Conservation (phyloP, 2,113 vertebrate species). For the Microcebus tavaratra region DNA sequence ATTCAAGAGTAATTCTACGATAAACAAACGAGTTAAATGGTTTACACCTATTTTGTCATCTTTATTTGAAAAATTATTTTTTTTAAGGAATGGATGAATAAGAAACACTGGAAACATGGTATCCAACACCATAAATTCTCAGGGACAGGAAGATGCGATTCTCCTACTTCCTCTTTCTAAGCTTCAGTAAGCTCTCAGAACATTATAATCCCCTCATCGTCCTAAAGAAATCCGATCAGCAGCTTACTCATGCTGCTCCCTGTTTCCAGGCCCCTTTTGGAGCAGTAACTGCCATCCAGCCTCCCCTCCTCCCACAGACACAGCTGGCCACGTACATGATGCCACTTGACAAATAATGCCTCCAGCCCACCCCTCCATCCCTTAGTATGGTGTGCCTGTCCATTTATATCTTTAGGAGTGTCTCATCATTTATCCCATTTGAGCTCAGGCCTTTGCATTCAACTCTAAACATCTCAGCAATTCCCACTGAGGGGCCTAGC, state of each 20-base stretch:
- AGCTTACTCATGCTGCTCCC: not conserved
- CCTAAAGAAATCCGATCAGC: slow-evolving; percentile 55
- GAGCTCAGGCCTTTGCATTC: slow-evolving; percentile 17
- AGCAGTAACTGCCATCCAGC: not conserved
- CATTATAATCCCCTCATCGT: slow-evolving; percentile 23
- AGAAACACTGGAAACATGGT: not conserved
- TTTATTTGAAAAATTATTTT: slow-evolving; percentile 7
- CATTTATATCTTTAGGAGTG: slow-evolving; percentile 25
- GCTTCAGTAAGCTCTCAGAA: slow-evolving; percentile 40
- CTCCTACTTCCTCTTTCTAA: slow-evolving; percentile 59
- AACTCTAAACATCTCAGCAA: slow-evolving; percentile 29
- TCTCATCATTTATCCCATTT: slow-evolving; percentile 30
- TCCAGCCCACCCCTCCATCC: not conserved
- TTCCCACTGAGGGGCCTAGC: not conserved
- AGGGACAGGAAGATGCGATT: slow-evolving; percentile 33
- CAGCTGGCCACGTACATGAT: slow-evolving; percentile 1
- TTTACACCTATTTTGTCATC: slow-evolving; percentile 8
- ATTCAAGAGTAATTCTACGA: slow-evolving; percentile 10
- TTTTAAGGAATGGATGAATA: not conserved
- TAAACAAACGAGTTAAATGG: not conserved
- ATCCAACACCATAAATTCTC: not conserved
- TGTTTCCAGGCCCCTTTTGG: not conserved
- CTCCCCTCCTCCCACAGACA: not conserved
- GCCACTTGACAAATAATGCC: slow-evolving; percentile 5
- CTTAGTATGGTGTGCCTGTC: not conserved